Percentiles rank a stretch among this genome's conserved stretches.
Evolutionary conservation across 2,797 vertebrate species (phyloP).

Genomic region (Thunnus albacares): DNA sequence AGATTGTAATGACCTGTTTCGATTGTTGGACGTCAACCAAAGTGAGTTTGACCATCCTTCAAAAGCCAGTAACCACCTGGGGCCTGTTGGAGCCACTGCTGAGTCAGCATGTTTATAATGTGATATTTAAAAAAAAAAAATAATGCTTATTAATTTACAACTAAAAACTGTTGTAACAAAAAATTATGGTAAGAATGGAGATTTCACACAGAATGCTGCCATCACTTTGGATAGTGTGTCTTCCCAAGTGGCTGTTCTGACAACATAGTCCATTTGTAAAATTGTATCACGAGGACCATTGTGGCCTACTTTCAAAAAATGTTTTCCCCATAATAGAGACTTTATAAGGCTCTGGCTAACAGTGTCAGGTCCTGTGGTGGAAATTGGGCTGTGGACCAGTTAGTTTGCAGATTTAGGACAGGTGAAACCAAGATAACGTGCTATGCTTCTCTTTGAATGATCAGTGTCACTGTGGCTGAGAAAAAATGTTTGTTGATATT

Average conservation of each 20-base stretch:
- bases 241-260: background rate
- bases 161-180: background rate
- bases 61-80: conserved; percentile 7
- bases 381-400: conserved; percentile 22
- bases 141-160: conserved; percentile 23
- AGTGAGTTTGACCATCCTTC: conserved; percentile 8
- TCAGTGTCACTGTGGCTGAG: conserved; percentile 32
- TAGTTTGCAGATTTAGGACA: conserved; percentile 27
- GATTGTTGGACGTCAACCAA: conserved; percentile 42
- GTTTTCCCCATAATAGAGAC: background rate
- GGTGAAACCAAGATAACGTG: background rate
- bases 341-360: conserved; percentile 5
- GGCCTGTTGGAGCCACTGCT: conserved; percentile 6
- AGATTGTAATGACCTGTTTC: conserved; percentile 35
- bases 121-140: conserved; percentile 1
- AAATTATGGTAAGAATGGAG: background rate
- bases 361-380: conserved; percentile 6
- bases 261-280: background rate
- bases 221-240: background rate
- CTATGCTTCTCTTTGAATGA: conserved; percentile 45
- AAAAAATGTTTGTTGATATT: conserved; percentile 38
- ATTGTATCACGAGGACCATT: background rate
- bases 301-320: background rate
- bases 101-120: conserved; percentile 3
- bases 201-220: conserved; percentile 4